Base-by-base conservation (phyloP, 2,888 invertebrate species). In the Troides helena region DNA sequence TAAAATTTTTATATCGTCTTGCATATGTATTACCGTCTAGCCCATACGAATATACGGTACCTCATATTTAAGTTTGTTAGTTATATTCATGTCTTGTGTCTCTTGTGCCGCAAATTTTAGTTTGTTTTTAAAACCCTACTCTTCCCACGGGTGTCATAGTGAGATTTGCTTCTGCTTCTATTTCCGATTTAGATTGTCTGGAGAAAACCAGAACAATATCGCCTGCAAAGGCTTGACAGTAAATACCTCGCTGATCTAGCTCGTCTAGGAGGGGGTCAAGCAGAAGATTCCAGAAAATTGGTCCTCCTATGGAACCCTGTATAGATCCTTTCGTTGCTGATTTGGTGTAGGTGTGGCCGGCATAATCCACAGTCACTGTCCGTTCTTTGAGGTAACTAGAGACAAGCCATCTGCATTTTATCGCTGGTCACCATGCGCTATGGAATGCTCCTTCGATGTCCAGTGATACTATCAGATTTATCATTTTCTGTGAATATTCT, bases 231-330 rank as follows among this genome's bases (percentile, higher is more conserved):
- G 53, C 63, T 30, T 63, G 53, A 50, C 63, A 63, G 21, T 50
- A 17, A 4, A 63, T n/a, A 12, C 53, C 30, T 53, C 50, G 14
- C 17, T 25, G 18, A 8, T 25, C 17, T 0, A 53, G 53, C 30
- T 12, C 5, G 18, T 63, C 8, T 17, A 63, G 43, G 21, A 72
- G 60, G 3, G 68, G 18, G 46, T 72, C 70, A 43, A 72, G 65
- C 10, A 72, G 43, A n/a, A 70, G 5, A 58, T 72, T 72, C 72
- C 72, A 72, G 21, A 72, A 65, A 39, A 62, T 68, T 1, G 72
- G 72, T 14, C 70, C 72, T 21, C 60, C 68, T 5, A 70, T 70
- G 0, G 72, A 72, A 12, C 71, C 72, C 46, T 71, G 71, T 2
- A 72, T 61, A 21, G 71, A 72, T 2, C 71, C 72, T 30, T 67